phyloP scores from a whole-genome alignment of 2,888 invertebrate genomes.

The Conus canariensis region DNA sequence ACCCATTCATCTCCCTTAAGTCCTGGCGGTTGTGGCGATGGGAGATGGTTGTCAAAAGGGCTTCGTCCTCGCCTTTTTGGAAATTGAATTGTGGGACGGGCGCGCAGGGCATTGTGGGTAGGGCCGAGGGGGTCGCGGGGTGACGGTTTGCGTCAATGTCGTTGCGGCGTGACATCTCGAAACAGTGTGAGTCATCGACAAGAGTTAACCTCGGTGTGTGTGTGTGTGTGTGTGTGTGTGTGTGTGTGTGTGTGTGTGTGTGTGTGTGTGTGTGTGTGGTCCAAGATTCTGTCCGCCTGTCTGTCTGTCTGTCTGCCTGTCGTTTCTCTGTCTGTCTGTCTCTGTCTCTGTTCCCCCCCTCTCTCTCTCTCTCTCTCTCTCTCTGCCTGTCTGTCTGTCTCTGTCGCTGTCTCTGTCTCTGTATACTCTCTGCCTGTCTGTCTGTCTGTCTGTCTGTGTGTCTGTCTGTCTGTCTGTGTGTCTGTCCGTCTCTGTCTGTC shows the following conservation, averaged over 20 bases:
- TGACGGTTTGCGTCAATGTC: neutral
- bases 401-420: neutral
- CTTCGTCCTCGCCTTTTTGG: neutral
- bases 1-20: neutral
- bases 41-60: neutral
- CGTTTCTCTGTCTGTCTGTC: too few species aligned
- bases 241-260: slow-evolving; percentile 11
- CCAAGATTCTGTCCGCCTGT: too few species aligned
- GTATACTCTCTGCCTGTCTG: too few species aligned
- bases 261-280: too few species aligned
- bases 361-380: too few species aligned
- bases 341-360: too few species aligned
- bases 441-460: neutral
- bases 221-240: slow-evolving; percentile 6
- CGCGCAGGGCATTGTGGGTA: slow-evolving; percentile 32
- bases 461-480: neutral
- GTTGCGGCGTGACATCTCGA: neutral
- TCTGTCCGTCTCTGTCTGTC: too few species aligned
- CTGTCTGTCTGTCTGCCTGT: too few species aligned
- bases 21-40: too few species aligned
- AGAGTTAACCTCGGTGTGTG: neutral
- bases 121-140: neutral
- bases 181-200: neutral
- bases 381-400: too few species aligned
- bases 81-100: slow-evolving; percentile 36